Evolutionary conservation across 2,797 vertebrate genomes (phyloP).

Genomic region (Crypturellus tataupa): DNA sequence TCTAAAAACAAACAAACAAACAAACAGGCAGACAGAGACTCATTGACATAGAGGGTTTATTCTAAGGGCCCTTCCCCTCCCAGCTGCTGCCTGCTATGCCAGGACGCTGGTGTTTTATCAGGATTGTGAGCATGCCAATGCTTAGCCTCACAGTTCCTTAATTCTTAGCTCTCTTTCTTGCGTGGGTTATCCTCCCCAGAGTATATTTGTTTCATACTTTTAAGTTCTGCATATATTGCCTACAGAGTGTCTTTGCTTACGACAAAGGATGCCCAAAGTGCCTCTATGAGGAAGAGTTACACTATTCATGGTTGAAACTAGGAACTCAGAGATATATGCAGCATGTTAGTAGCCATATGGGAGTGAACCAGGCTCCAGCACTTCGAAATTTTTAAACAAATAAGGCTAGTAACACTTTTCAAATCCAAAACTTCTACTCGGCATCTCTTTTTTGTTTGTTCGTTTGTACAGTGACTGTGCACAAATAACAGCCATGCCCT

Average conservation of each 20-base stretch:
- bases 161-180: background rate
- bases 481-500: background rate
- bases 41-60: background rate
- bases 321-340: background rate
- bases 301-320: background rate
- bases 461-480: background rate
- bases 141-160: background rate
- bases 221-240: background rate
- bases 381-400: background rate
- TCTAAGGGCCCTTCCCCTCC: background rate
- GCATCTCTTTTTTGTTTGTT: background rate
- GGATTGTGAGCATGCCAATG: background rate
- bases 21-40: background rate
- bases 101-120: background rate
- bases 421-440: background rate
- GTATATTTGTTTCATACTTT: background rate
- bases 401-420: background rate
- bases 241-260: background rate
- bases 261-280: background rate
- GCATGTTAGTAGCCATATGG: background rate
- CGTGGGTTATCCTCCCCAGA: background rate
- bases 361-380: background rate
- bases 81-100: background rate
- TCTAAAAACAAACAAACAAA: background rate
- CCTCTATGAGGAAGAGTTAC: background rate